phyloP scores from a whole-genome alignment of 2,113 vertebrate genomes.

The Vidua chalybeata region DNA sequence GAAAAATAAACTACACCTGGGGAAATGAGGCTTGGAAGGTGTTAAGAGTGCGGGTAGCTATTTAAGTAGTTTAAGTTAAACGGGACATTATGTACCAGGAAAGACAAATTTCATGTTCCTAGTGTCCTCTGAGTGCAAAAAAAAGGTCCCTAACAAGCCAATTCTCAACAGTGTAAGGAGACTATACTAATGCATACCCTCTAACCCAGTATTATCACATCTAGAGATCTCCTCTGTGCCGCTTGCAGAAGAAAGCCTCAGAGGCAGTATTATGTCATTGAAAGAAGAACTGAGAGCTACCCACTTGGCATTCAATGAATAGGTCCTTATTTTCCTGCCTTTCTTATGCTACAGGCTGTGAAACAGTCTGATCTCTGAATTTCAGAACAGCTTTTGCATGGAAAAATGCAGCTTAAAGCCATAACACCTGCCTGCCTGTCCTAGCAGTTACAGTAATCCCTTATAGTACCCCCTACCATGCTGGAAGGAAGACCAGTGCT shows the following conservation, averaged over 20 bases:
- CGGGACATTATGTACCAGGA: not conserved
- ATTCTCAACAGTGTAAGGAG: not conserved
- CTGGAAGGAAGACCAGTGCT: not conserved
- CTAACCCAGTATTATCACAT: not conserved
- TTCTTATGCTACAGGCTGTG: not conserved
- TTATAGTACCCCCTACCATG: fast-evolving
- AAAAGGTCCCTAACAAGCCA: not conserved
- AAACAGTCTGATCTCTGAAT: not conserved
- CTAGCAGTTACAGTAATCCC: not conserved
- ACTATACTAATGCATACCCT: not conserved
- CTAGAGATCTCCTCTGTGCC: not conserved
- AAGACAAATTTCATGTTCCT: not conserved
- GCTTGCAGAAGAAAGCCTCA: not conserved
- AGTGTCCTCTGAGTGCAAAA: not conserved
- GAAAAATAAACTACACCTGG: not conserved
- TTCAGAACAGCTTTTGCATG: not conserved
- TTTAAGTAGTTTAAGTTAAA: not conserved
- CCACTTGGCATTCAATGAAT: not conserved
- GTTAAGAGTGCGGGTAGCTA: not conserved
- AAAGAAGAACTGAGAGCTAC: not conserved
- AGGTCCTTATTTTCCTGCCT: not conserved
- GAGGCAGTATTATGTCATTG: not conserved
- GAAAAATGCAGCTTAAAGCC: not conserved
- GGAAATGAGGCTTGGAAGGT: not conserved
- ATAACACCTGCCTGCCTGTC: not conserved